phyloP scores from a whole-genome alignment of 2,113 vertebrate genomes.

The Mesoclemmys tuberculata region DNA sequence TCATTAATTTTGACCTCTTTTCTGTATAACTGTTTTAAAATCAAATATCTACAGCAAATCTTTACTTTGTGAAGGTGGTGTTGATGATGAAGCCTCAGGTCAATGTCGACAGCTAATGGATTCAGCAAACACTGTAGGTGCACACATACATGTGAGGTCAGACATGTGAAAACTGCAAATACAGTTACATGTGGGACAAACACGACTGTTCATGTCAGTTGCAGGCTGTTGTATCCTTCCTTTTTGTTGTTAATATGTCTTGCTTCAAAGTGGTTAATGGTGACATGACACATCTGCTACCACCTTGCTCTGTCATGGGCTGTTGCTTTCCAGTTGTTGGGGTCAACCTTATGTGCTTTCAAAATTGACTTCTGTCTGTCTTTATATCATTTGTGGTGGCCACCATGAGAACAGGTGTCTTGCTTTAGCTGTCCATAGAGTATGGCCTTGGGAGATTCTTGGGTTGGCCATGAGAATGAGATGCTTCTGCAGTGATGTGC shows the following conservation, averaged over 20 bases:
- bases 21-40: not conserved
- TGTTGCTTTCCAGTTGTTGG: not conserved
- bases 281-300: not conserved
- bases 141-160: not conserved
- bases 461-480: not conserved
- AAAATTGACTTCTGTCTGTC: too few species aligned
- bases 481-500: not conserved
- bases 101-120: not conserved
- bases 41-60: too few species aligned
- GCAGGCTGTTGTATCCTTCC: not conserved
- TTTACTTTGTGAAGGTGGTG: too few species aligned
- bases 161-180: not conserved
- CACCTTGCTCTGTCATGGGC: not conserved
- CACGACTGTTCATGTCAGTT: not conserved
- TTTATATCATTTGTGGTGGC: too few species aligned
- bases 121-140: not conserved
- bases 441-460: not conserved
- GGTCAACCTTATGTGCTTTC: not conserved
- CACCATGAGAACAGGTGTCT: not conserved
- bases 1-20: not conserved
- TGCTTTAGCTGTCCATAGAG: not conserved
- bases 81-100: too few species aligned
- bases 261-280: not conserved
- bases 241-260: not conserved
- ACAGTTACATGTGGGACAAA: not conserved